Conservation (phyloP, 1,140 invertebrate genomes). For the Ceratina australensis region DNA sequence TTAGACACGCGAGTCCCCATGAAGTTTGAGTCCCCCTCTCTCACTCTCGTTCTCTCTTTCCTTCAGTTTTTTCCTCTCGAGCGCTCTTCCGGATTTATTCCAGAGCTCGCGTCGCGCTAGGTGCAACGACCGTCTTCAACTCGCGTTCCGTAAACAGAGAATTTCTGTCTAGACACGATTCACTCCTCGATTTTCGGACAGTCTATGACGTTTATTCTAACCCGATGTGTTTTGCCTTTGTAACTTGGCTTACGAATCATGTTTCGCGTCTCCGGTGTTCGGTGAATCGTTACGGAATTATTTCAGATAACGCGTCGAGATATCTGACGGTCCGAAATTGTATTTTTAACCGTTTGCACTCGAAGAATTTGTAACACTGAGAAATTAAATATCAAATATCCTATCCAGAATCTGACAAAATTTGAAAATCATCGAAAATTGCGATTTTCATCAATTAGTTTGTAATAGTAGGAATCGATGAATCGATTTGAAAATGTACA, state of each 20-base stretch:
- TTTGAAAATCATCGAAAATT: too few relatives aligned
- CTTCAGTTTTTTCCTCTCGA: constrained; percentile 10
- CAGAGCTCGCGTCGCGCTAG: constrained; percentile 19
- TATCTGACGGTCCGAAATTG: too few relatives aligned
- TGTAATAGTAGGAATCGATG: too few relatives aligned
- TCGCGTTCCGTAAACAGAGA: constrained; percentile 32
- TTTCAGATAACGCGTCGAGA: too few relatives aligned
- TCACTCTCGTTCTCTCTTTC: background rate
- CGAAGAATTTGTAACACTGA: too few relatives aligned
- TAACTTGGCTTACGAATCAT: background rate
- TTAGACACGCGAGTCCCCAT: constrained; percentile 15
- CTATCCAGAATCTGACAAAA: too few relatives aligned
- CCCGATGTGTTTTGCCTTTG: background rate
- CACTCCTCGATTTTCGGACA: constrained; percentile 11
- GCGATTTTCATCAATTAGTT: too few relatives aligned
- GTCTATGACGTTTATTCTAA: background rate
- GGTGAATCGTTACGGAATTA: too few relatives aligned
- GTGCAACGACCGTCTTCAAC: constrained; percentile 39
- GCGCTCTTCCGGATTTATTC: constrained; percentile 40
- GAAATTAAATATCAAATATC: too few relatives aligned
- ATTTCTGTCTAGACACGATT: constrained; percentile 36
- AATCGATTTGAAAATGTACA: too few relatives aligned
- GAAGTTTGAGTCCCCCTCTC: constrained; percentile 14
- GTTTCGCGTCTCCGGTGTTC: too few relatives aligned
- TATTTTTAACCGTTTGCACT: too few relatives aligned